phyloP scores from a whole-genome alignment of 2,888 invertebrate genomes.

The Ramazzottius varieornatus region DNA sequence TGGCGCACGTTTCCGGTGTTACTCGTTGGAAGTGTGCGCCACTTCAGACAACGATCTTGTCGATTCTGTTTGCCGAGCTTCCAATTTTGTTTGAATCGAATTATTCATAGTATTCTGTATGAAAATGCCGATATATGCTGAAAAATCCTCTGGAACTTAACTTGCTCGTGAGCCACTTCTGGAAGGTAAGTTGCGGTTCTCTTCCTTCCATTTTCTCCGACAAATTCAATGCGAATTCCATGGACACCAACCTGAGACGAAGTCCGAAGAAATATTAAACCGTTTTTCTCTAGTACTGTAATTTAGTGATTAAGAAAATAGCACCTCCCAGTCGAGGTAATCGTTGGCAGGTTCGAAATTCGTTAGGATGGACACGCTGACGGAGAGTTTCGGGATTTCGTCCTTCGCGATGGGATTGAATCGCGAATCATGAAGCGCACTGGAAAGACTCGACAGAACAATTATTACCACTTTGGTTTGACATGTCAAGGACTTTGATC shows the following conservation, averaged over 20 bases:
- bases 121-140: no score
- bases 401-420: slow-evolving; percentile 80
- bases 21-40: no score
- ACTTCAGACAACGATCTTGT: no score
- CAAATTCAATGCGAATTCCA: slow-evolving; percentile 90
- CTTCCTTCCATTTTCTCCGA: slow-evolving; percentile 66
- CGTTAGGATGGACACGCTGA: slow-evolving; percentile 79
- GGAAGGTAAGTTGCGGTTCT: slow-evolving; percentile 94
- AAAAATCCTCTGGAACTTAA: no score
- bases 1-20: no score
- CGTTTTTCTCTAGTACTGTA: no score
- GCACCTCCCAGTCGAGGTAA: slow-evolving; percentile 82
- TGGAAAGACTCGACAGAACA: slow-evolving; percentile 22
- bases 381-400: slow-evolving; percentile 68
- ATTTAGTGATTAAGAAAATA: no score
- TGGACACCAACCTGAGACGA: slow-evolving; percentile 41
- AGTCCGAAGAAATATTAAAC: no score
- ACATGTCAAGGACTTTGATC: not conserved
- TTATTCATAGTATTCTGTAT: no score
- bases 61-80: no score
- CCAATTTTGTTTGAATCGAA: not conserved
- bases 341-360: slow-evolving; percentile 84
- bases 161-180: slow-evolving; percentile 91
- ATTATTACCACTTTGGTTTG: not conserved
- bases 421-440: slow-evolving; percentile 87